Evolutionary conservation across 1,140 invertebrate species (phyloP), one percentile per base, ranked within the genome.

Genomic region (Arctopsyche grandis): DNA sequence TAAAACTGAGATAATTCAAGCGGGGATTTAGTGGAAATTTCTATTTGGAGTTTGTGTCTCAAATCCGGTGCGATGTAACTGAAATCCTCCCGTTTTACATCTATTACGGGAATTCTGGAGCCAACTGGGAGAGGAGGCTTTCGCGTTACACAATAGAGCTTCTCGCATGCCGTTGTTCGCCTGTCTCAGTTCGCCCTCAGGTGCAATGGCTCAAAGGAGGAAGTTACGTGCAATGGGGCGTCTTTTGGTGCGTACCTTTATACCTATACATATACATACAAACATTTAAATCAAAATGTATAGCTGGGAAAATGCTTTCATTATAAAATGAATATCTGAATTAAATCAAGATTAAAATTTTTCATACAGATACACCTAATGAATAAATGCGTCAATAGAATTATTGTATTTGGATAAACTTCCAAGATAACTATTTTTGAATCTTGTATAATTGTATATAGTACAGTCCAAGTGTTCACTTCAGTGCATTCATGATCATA

Each of bases 1-100:
- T 76, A 76, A 80, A 80, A 80, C 79, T 80, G 24, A 22, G 56
- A 80, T 77, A 77, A 80, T 80, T 80, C 52, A 73, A 73, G 60
- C 66, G 46, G 24, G 14, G 76, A 56, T 77, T 43, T 76, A 77
- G 79, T 70, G 21, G 24, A 70, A 77, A 73, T 77, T 80, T 73
- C 66, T 80, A 80, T 80, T 80, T 77, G 75, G 69, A 80, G 79
- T 80, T 77, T 63, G 70, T 74, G 75, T 80, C 69, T 75, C 52
- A 77, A 80, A 77, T 80, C 79, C 75, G 46, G 48, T 10, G 16
- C 69, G 71, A 80, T 73, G 75, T 77, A 80, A 77, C 75, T 73
- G 69, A 70, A 70, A 70, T 70, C 46, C 75, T 75, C 74, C 44
- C 79, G 74, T 58, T 80, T 80, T 80, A 75, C 79, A 80, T 80